Evolutionary conservation across 2,797 vertebrate genomes (phyloP).

Genomic region (Picus viridis): DNA sequence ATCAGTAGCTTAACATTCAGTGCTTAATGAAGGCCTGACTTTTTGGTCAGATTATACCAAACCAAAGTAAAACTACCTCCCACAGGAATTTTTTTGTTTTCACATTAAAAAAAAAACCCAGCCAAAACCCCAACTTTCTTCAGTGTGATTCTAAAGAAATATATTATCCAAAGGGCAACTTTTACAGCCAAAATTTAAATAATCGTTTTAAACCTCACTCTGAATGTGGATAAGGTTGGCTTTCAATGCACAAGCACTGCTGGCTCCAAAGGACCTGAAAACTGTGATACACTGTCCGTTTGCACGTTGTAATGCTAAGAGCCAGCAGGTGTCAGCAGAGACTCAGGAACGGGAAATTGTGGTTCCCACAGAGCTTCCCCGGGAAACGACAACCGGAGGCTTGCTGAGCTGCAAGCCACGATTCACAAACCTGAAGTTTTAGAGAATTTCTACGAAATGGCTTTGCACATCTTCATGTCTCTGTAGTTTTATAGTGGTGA

Average conservation of each 20-base stretch:
- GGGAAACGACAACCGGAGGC: background rate
- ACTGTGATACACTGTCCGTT: background rate
- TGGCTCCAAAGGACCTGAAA: background rate
- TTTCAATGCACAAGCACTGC: background rate
- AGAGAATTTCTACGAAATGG: background rate
- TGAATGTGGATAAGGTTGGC: background rate
- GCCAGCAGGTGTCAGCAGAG: constrained; percentile 65
- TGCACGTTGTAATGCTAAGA: background rate
- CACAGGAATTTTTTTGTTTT: background rate
- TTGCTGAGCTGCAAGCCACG: background rate
- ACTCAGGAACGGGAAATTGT: background rate
- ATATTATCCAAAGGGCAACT: background rate
- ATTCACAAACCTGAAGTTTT: background rate
- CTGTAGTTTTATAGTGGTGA: background rate
- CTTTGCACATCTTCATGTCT: background rate
- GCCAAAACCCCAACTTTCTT: background rate
- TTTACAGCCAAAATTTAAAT: background rate
- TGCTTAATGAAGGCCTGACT: background rate
- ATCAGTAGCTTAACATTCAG: background rate
- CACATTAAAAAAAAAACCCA: background rate
- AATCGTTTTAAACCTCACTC: background rate
- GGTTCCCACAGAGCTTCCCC: fast-evolving
- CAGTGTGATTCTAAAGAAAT: background rate
- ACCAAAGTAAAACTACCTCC: background rate
- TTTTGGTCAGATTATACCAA: background rate